Evolutionary conservation across 1,140 invertebrate genomes (phyloP).

Genomic region (Zaprionus ghesquierei): DNA sequence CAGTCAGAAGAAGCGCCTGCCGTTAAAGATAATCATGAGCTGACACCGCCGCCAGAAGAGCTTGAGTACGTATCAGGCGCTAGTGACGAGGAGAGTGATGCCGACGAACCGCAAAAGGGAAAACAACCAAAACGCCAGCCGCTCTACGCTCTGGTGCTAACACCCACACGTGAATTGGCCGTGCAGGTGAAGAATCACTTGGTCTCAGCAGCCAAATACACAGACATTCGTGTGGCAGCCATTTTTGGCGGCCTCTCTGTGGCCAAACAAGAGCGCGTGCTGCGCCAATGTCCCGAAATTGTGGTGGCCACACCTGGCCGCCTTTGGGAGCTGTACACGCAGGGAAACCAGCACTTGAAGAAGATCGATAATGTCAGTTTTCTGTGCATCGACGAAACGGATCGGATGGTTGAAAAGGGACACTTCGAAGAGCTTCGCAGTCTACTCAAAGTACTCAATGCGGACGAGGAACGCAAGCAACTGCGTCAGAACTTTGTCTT

Average conservation of each 20-base stretch:
- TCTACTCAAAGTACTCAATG: conserved; percentile 92
- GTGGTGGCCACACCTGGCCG: conserved; percentile 98
- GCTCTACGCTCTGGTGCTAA: conserved; percentile 92
- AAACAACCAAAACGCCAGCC: conserved; percentile 83
- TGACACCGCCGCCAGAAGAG: conserved; percentile 76
- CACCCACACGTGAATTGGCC: conserved; percentile 97
- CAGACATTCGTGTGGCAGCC: conserved; percentile 86
- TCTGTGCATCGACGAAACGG: conserved; percentile 98
- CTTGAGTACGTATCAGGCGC: conserved; percentile 71
- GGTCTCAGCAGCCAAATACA: conserved; percentile 90
- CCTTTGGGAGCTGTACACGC: conserved; percentile 95
- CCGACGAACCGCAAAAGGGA: conserved; percentile 53
- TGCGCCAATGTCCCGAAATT: conserved; percentile 93
- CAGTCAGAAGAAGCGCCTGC: conserved; percentile 42
- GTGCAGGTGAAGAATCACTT: conserved; percentile 96
- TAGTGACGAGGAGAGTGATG: conserved; percentile 81
- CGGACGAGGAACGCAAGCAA: conserved; percentile 84
- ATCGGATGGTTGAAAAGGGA: conserved; percentile 98
- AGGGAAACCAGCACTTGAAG: conserved; percentile 90
- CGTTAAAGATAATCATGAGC: conserved; percentile 60
- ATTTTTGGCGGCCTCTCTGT: conserved; percentile 95
- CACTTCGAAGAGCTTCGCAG: conserved; percentile 97
- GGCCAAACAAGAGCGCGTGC: conserved; percentile 95
- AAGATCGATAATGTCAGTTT: conserved; percentile 89
- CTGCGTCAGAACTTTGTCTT: conserved; percentile 97